phyloP scores from a whole-genome alignment of 2,113 vertebrate species.

The Boleophthalmus pectinirostris region DNA sequence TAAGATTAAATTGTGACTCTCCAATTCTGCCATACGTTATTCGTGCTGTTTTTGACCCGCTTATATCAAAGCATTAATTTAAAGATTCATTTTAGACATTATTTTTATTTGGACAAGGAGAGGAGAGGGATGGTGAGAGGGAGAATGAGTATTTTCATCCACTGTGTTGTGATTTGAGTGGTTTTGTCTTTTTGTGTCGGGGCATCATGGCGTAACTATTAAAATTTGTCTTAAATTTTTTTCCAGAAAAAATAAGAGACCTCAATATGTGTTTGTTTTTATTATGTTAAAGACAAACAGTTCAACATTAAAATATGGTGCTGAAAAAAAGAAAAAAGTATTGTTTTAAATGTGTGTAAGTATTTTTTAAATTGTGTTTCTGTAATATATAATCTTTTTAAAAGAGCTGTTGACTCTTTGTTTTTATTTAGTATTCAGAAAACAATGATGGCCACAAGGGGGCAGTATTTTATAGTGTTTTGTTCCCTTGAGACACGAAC shows the following conservation, averaged over 20 bases:
- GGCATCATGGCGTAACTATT: constrained; percentile 33
- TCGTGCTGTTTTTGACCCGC: constrained; percentile 41
- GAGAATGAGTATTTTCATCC: constrained; percentile 38
- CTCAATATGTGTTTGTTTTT: constrained; percentile 57
- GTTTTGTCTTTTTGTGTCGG: constrained; percentile 34
- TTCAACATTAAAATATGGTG: constrained; percentile 73
- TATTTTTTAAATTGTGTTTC: constrained; percentile 78
- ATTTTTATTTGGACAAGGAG: constrained; percentile 9
- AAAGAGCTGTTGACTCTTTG: constrained; percentile 75
- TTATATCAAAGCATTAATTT: neutral
- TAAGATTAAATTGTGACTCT: constrained; percentile 74
- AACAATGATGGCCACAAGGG: neutral
- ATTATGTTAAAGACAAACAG: constrained; percentile 59
- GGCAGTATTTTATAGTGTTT: neutral
- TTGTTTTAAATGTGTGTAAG: constrained; percentile 83
- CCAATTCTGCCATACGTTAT: constrained; percentile 58
- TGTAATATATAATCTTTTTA: constrained; percentile 86
- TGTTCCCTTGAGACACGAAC: neutral
- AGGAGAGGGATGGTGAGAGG: constrained; percentile 47
- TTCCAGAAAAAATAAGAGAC: constrained; percentile 49
- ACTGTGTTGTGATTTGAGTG: constrained; percentile 32
- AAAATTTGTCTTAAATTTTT: constrained; percentile 45
- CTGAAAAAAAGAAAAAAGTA: constrained; percentile 76
- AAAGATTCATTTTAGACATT: neutral
- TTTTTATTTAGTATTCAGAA: constrained; percentile 55